These are phyloP conservation scores for Ptychadena robeensis DNA, from an alignment of 2,797 vertebrate species.

Conservation along the genomic window DNA sequence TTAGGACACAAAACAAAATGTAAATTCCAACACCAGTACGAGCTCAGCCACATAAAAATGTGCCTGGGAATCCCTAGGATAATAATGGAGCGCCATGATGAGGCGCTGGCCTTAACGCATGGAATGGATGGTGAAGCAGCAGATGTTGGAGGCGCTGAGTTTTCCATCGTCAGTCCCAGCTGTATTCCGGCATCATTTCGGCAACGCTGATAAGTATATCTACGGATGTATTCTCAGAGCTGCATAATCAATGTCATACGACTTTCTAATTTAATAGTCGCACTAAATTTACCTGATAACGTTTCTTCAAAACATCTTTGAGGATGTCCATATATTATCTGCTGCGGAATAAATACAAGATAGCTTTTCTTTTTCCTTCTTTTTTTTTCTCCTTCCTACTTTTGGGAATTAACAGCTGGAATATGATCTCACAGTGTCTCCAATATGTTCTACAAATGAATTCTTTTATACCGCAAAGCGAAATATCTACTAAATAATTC, in stretches of 20 bases:
- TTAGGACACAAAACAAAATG: no score
- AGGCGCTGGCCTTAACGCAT: not conserved
- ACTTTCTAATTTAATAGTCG: constrained; percentile 1
- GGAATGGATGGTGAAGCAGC: not conserved
- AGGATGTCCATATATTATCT: constrained; percentile 18
- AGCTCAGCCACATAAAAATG: no score
- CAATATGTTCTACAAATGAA: constrained; percentile 41
- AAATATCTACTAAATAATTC: constrained; percentile 46
- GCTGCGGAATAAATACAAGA: constrained; percentile 27
- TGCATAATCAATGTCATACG: constrained; percentile 1
- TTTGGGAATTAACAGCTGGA: constrained; percentile 44
- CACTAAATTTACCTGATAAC: constrained; percentile 1
- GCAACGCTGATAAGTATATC: not conserved
- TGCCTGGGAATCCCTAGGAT: not conserved
- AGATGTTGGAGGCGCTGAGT: not conserved
- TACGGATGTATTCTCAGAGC: not conserved
- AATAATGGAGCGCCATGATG: not conserved
- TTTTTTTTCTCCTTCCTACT: constrained; percentile 16
- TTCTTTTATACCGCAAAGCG: constrained; percentile 23
- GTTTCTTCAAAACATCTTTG: not conserved
- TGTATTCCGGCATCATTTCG: constrained; percentile 11
- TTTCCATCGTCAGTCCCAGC: not conserved
- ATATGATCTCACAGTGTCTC: constrained; percentile 23
- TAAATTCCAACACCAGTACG: no score
- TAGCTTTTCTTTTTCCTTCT: constrained; percentile 19